Evolutionary conservation across 2,888 invertebrate genomes (phyloP).

Genomic region (Itoplectis maculator): DNA sequence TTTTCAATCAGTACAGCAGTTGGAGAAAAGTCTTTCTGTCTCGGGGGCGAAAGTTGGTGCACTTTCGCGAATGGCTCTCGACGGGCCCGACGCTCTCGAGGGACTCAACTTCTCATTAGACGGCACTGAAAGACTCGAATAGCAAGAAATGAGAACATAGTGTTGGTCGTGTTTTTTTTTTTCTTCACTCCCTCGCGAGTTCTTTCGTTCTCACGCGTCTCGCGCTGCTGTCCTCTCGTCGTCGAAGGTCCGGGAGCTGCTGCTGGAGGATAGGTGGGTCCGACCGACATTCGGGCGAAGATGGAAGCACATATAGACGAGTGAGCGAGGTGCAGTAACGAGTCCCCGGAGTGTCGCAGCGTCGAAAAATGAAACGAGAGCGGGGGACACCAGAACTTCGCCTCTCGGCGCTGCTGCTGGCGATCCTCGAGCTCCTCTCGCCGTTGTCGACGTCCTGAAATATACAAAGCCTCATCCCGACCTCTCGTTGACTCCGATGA

Average conservation of each 20-base stretch:
- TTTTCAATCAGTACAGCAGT: constrained; percentile 27
- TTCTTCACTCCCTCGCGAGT: background rate
- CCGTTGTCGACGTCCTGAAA: constrained; percentile 35
- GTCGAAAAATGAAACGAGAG: constrained; percentile 59
- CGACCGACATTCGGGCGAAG: constrained; percentile 33
- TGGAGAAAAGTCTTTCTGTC: constrained; percentile 10
- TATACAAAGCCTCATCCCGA: constrained; percentile 43
- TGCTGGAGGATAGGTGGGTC: background rate
- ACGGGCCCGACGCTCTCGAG: constrained; percentile 53
- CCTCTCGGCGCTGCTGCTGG: background rate
- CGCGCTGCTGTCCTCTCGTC: constrained; percentile 28
- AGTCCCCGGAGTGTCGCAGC: constrained; percentile 59
- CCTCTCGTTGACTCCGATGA: constrained; percentile 50
- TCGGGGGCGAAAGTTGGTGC: constrained; percentile 48
- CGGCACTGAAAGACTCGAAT: constrained; percentile 38
- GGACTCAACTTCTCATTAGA: constrained; percentile 66
- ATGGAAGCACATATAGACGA: constrained; percentile 31
- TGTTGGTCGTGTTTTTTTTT: constrained; percentile 2
- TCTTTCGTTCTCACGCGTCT: background rate
- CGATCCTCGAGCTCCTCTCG: constrained; percentile 21
- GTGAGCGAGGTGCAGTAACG: constrained; percentile 66
- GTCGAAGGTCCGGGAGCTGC: constrained; percentile 5
- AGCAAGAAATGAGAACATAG: constrained; percentile 6
- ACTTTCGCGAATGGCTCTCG: constrained; percentile 48
- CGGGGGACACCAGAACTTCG: background rate